Conservation (phyloP, 2,113 vertebrate species). For the Ceyx melanurus region DNA sequence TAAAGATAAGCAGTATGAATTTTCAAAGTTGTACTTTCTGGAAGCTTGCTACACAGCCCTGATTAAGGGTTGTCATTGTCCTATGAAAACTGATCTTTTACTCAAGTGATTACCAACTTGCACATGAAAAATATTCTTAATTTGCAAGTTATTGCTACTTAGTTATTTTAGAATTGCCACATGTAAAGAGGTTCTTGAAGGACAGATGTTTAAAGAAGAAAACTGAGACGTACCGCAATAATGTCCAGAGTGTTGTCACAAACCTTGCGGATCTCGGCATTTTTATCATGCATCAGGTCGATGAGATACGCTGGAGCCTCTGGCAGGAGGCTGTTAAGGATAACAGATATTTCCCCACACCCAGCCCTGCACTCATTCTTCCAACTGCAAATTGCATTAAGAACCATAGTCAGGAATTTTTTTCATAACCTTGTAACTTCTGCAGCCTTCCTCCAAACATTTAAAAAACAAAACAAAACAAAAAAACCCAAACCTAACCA, state of each 20-base stretch:
- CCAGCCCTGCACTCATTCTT: neutral
- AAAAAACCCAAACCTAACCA: too few species aligned
- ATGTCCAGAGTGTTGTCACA: conserved; percentile 97
- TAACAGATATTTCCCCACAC: neutral
- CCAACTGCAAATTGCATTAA: neutral
- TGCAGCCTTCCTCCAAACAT: neutral
- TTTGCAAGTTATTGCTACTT: neutral
- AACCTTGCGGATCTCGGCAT: conserved; percentile 93
- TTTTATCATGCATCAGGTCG: conserved; percentile 97
- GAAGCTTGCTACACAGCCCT: neutral
- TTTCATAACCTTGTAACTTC: neutral
- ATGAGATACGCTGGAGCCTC: conserved; percentile 96
- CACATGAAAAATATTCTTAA: neutral
- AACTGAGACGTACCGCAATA: conserved; percentile 86
- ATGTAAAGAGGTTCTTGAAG: neutral
- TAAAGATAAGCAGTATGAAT: neutral
- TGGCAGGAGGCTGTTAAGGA: conserved; percentile 80
- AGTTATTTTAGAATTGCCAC: neutral
- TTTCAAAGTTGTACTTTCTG: neutral
- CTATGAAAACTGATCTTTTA: neutral
- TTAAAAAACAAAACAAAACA: too few species aligned
- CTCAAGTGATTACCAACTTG: neutral
- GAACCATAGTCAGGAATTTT: neutral
- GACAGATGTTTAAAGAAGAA: neutral
- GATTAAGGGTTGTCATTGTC: neutral